Evolutionary conservation across 2,888 invertebrate genomes (phyloP).

Genomic region (Drosophila emarginata): DNA sequence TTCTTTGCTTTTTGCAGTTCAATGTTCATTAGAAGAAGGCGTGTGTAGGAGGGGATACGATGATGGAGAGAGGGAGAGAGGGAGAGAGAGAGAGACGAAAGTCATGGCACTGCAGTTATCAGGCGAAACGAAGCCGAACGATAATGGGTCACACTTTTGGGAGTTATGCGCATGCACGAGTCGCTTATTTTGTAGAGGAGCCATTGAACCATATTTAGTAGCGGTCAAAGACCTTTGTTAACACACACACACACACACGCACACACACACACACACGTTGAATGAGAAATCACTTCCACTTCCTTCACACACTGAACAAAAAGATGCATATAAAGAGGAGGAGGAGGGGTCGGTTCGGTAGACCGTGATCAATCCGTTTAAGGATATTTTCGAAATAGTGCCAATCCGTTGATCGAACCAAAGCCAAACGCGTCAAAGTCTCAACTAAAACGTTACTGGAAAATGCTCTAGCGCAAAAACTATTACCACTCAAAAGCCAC

Average conservation of each 20-base stretch:
- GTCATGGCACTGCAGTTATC: slow-evolving; percentile 39
- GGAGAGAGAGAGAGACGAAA: neutral
- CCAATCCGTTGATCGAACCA: slow-evolving; percentile 41
- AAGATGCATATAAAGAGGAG: too few relatives aligned
- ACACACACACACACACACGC: slow-evolving; percentile 9
- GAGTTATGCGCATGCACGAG: slow-evolving; percentile 36
- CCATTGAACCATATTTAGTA: slow-evolving; percentile 2
- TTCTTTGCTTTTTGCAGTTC: slow-evolving; percentile 49
- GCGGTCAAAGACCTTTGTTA: slow-evolving; percentile 37
- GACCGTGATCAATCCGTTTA: neutral
- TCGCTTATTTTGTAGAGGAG: slow-evolving; percentile 5
- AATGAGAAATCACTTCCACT: slow-evolving; percentile 4
- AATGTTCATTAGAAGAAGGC: slow-evolving; percentile 58
- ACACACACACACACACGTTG: neutral
- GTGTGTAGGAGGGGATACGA: neutral
- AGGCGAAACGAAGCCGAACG: slow-evolving; percentile 21
- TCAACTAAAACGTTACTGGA: slow-evolving; percentile 57
- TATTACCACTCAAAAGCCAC: slow-evolving; percentile 57
- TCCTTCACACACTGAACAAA: neutral
- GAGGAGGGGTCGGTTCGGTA: too few relatives aligned
- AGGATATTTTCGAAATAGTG: neutral
- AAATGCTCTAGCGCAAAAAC: slow-evolving; percentile 69
- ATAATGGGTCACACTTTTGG: slow-evolving; percentile 37
- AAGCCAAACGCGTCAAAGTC: slow-evolving; percentile 48
- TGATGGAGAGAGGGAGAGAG: neutral